phyloP scores from a whole-genome alignment of 2,113 vertebrate species.

The Heloderma charlesbogerti region DNA sequence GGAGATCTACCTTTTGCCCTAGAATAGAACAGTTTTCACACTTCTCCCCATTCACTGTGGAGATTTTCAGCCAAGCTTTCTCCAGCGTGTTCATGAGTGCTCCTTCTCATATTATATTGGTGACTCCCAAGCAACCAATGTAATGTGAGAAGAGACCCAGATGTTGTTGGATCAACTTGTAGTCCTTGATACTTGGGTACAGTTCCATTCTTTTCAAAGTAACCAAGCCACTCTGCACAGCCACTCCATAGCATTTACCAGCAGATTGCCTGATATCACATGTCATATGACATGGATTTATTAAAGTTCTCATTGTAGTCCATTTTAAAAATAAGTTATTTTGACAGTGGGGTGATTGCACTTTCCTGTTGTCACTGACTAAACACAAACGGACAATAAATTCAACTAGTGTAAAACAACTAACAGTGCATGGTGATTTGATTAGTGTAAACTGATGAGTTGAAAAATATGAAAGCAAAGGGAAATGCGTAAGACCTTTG shows the following conservation, averaged over 20 bases:
- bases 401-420: not conserved
- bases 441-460: constrained; percentile 7
- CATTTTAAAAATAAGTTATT: constrained; percentile 30
- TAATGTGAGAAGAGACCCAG: too few relatives aligned
- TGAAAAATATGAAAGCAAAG: not conserved
- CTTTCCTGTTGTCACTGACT: constrained; percentile 1
- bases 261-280: not conserved
- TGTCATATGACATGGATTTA: not conserved
- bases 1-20: too few relatives aligned
- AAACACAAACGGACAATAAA: not conserved
- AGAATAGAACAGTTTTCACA: too few relatives aligned
- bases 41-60: too few relatives aligned
- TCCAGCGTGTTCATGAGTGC: too few relatives aligned
- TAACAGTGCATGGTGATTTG: constrained; percentile 15
- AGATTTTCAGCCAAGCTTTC: too few relatives aligned
- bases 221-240: not conserved
- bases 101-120: too few relatives aligned
- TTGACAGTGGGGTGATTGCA: not conserved
- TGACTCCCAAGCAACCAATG: too few relatives aligned
- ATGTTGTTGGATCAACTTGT: too few relatives aligned
- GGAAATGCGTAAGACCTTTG: not conserved
- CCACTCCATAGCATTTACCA: not conserved
- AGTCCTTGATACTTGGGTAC: too few relatives aligned
- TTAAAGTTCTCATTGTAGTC: not conserved
- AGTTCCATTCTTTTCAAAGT: too few relatives aligned